Conservation (phyloP, 35 echinoderm and acorn worm species). For the Heliocidaris tuberculata region DNA sequence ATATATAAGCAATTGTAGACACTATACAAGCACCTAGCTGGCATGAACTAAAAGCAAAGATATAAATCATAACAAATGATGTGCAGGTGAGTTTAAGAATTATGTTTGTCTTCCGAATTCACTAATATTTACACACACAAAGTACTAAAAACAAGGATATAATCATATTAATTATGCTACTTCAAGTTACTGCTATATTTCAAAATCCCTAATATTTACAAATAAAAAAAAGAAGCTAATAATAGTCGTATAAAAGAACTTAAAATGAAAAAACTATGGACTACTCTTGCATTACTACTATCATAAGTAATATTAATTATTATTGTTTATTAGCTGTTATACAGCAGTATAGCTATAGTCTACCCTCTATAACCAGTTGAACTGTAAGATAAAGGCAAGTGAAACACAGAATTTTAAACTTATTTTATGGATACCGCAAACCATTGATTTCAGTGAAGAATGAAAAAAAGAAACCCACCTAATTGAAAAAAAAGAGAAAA, state of each 20-base stretch:
- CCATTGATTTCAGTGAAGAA: neutral
- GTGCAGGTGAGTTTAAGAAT: neutral
- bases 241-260: neutral
- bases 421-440: too few relatives aligned
- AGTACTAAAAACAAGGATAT: conserved; percentile 11
- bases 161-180: neutral
- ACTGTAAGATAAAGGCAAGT: neutral
- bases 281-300: neutral
- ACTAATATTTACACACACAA: conserved; percentile 12
- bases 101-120: neutral
- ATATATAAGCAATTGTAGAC: neutral
- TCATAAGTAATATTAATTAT: neutral
- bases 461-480: neutral
- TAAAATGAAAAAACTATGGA: neutral
- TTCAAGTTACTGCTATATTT: neutral
- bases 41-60: neutral
- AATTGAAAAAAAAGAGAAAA: neutral
- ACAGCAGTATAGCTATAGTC: neutral
- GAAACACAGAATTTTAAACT: neutral
- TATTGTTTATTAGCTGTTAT: neutral
- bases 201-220: neutral
- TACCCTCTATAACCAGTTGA: neutral
- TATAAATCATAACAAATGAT: neutral
- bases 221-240: neutral
- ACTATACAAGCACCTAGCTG: conserved; percentile 1